Percentiles rank a stretch among this genome's conserved stretches.
Evolutionary conservation across 2,888 invertebrate species (phyloP).

Genomic region (Doris montereyensis): DNA sequence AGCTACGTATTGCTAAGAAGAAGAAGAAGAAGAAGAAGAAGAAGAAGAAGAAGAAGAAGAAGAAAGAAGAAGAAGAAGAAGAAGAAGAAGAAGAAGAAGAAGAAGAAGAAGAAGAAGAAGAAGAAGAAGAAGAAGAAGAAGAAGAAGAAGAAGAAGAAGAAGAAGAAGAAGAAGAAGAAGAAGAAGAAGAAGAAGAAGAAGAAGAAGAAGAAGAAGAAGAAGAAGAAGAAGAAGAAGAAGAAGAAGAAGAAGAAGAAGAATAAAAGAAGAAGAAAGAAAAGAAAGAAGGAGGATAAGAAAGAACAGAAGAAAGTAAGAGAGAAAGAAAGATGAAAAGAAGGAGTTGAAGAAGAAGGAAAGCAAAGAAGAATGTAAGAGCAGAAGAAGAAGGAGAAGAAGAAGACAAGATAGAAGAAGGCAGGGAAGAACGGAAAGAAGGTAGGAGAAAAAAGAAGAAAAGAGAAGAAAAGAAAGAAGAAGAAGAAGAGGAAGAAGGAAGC

Average conservation of each 20-base stretch:
- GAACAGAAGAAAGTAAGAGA: neutral
- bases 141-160: neutral
- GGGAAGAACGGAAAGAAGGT: neutral
- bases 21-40: too few relatives aligned
- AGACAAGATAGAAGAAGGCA: neutral
- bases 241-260: neutral
- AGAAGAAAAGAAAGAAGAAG: neutral
- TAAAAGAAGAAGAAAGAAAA: neutral
- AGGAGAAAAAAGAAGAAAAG: neutral
- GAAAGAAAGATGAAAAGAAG: neutral
- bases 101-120: neutral
- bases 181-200: neutral
- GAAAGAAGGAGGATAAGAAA: conserved; percentile 12
- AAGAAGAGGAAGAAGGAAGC: neutral
- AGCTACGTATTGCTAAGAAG: too few relatives aligned
- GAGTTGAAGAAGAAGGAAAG: neutral
- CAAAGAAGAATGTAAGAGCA: neutral
- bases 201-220: neutral
- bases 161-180: neutral
- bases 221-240: conserved; percentile 1
- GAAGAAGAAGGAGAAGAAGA: neutral
- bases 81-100: neutral
- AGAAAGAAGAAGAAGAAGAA: too few relatives aligned
- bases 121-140: neutral
- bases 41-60: too few relatives aligned